Base-by-base conservation (phyloP, 2,888 invertebrate species). In the Andrena bicolor region DNA sequence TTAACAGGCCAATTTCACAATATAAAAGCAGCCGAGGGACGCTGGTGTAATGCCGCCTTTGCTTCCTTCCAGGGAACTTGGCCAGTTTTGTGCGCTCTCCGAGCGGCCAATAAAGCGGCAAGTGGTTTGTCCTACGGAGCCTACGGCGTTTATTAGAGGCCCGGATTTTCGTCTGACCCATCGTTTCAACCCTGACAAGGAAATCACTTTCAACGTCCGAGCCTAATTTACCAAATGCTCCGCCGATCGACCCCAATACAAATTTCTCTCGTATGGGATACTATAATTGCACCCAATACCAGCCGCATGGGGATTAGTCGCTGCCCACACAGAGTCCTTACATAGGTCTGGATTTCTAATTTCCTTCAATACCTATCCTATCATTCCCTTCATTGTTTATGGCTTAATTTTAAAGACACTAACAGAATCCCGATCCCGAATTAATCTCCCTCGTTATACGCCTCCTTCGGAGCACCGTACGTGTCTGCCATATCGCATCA, bases 1-100 rank as follows among this genome's bases (percentile, higher is more conserved):
- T 92, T 92, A 92, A 92, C 90, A 90, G 89, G 92, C 92, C 91
- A 92, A 92, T 92, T 92, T 90, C 86, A 86, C 80, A 87, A 88
- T 89, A 92, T 92, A 92, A 91, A 92, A 90, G 85, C 81, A 79
- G 71, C 69, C 82, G 76, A 71, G 80, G 51, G 82, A 82, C 83
- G 79, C 75, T 87, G 75, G 83, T 41, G 81, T 78, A 77, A 75
- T 69, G 83, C 83, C 88, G 86, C 87, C 84, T 85, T 80, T 75
- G 73, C 82, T 76, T 83, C 73, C 84, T 85, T 88, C 83, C 88
- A 82, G 35, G 73, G 86, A 88, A 88, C 71, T 61, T 35, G 53
- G 81, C 48, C 79, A 75, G 60, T 64, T 70, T 80, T 87, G 83
- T 85, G 80, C 80, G 61, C 80, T 65, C 82, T 83, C 66, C 77